These are phyloP conservation scores for Plagiodera versicolora DNA, from an alignment of 2,888 invertebrate genomes.

Conservation along the genomic window DNA sequence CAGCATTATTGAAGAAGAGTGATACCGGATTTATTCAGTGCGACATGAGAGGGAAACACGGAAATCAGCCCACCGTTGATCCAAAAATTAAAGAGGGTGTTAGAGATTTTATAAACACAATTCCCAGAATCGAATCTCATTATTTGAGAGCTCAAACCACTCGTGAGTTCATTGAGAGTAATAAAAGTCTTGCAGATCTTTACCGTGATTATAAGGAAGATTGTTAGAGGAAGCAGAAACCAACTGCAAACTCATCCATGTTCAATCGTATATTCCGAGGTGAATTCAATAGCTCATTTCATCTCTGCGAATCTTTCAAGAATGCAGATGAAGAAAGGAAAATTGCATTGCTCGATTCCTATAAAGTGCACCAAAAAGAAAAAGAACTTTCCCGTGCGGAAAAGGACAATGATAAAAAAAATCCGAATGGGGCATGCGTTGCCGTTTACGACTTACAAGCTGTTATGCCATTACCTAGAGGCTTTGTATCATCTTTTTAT, in stretches of 20 bases:
- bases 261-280: neutral
- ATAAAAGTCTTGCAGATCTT: conserved; percentile 6
- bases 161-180: conserved; percentile 9
- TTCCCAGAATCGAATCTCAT: conserved; percentile 12
- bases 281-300: conserved; percentile 2
- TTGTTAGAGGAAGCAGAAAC: neutral
- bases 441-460: neutral
- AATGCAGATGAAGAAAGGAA: neutral
- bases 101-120: conserved; percentile 8
- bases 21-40: conserved; percentile 9
- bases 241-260: neutral
- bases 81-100: conserved; percentile 19
- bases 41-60: conserved; percentile 23
- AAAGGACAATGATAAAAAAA: neutral
- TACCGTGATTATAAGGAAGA: conserved; percentile 3
- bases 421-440: neutral
- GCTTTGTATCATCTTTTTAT: neutral
- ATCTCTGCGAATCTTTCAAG: conserved; percentile 1
- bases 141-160: conserved; percentile 7
- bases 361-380: neutral
- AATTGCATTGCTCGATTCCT: neutral
- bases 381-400: neutral
- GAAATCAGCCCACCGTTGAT: conserved; percentile 21
- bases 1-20: conserved; percentile 10
- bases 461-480: neutral